Percentiles rank a stretch among this genome's conserved stretches.
Conservation (phyloP, 2,888 invertebrate genomes). For the Cantharis flavilabris region DNA sequence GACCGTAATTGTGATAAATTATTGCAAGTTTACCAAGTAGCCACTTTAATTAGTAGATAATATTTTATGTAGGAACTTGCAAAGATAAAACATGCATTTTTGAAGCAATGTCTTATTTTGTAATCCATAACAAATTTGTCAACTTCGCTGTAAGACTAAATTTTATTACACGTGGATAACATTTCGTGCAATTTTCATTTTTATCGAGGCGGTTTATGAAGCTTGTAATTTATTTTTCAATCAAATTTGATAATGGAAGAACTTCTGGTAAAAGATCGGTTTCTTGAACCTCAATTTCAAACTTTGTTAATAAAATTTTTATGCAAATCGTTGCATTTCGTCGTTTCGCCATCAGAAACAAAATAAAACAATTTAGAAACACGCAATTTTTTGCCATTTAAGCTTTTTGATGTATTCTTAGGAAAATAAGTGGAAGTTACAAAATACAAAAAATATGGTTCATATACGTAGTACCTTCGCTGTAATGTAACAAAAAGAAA, state of each 20-base stretch:
- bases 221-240: neutral
- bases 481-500: neutral
- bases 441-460: neutral
- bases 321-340: neutral
- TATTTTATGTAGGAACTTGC: neutral
- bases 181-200: neutral
- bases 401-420: neutral
- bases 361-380: neutral
- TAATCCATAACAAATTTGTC: neutral
- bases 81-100: neutral
- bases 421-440: too few species aligned
- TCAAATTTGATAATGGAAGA: neutral
- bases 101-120: neutral
- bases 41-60: conserved; percentile 4
- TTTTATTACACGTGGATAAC: neutral
- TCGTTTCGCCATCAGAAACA: neutral
- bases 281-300: neutral
- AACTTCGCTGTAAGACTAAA: neutral
- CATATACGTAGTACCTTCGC: too few species aligned
- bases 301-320: neutral
- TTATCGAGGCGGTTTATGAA: neutral
- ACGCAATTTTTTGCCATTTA: neutral
- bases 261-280: neutral
- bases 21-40: neutral
- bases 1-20: neutral